Conservation (phyloP, 2,113 vertebrate genomes). For the Cercocebus atys region DNA sequence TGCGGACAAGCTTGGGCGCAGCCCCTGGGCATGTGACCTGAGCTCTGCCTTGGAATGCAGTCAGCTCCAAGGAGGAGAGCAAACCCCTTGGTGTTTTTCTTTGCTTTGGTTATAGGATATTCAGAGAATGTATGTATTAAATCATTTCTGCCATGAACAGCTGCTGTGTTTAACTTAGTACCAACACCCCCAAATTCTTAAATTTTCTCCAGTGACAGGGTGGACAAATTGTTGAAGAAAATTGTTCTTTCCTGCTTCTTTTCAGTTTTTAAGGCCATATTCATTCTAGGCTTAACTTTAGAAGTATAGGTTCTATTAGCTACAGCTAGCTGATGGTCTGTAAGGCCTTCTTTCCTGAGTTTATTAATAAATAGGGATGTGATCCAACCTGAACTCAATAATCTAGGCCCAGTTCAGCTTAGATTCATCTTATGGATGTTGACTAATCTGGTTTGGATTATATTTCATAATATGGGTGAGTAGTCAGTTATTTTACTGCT, state of each 20-base stretch:
- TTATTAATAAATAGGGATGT: neutral
- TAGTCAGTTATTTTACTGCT: neutral
- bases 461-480: neutral
- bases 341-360: neutral
- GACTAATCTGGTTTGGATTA: neutral
- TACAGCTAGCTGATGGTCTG: neutral
- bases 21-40: conserved; percentile 39
- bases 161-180: neutral
- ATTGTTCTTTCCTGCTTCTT: neutral
- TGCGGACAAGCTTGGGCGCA: conserved; percentile 30
- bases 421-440: neutral
- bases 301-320: neutral
- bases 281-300: neutral
- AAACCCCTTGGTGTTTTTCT: neutral
- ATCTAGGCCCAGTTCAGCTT: neutral
- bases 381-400: neutral
- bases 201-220: neutral
- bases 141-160: neutral
- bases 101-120: neutral
- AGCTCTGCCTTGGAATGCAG: neutral
- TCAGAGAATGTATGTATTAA: neutral
- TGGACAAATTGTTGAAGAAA: neutral
- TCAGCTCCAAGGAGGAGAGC: neutral
- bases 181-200: neutral
- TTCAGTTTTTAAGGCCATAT: neutral